Conservation (phyloP, 2,888 invertebrate species). For the Crepidodera aurea region DNA sequence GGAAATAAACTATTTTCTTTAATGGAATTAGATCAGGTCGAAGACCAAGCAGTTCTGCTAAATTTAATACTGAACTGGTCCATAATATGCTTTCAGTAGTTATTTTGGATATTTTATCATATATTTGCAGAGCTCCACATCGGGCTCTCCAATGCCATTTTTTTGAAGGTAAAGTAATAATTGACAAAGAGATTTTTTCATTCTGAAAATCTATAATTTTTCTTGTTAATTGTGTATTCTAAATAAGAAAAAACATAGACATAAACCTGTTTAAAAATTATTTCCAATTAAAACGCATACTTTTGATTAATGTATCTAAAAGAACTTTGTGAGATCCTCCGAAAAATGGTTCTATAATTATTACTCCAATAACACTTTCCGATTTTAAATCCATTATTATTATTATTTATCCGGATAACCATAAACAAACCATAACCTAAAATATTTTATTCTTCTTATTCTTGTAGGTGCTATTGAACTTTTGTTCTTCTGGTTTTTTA, state of each 20-base stretch:
- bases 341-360: constrained; percentile 76
- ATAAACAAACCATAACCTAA: too few species aligned
- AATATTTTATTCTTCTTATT: too few species aligned
- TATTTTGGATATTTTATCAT: constrained; percentile 66
- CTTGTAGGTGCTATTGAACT: too few species aligned
- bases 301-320: constrained; percentile 62
- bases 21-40: constrained; percentile 68
- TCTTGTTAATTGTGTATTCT: neutral
- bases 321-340: constrained; percentile 77
- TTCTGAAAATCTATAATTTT: constrained; percentile 22
- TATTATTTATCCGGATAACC: too few species aligned
- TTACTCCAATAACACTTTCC: constrained; percentile 38
- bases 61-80: constrained; percentile 73
- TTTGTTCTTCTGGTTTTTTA: too few species aligned
- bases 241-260: neutral
- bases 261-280: too few species aligned
- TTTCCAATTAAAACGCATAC: too few species aligned
- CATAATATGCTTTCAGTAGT: constrained; percentile 68
- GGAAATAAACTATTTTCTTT: constrained; percentile 77
- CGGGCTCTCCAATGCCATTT: constrained; percentile 84
- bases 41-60: constrained; percentile 74
- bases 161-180: constrained; percentile 71
- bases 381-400: neutral
- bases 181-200: constrained; percentile 54
- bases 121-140: constrained; percentile 71